Evolutionary conservation across 1,140 invertebrate genomes (phyloP).

Genomic region (Acromyrmex echinatior): DNA sequence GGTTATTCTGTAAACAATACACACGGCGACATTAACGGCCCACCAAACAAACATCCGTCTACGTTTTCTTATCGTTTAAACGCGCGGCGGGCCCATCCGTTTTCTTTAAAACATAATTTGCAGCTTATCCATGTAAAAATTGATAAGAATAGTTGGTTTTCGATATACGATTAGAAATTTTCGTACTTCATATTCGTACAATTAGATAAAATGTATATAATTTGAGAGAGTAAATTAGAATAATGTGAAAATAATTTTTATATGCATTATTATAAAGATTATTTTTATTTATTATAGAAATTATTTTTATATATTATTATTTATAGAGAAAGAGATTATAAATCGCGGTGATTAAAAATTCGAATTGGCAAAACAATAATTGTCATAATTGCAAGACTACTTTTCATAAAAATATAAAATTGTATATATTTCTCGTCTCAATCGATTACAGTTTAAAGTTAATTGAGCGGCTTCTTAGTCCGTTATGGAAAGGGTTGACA

Average conservation of each 20-base stretch:
- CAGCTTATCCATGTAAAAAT: slow-evolving; percentile 15
- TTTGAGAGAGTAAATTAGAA: neutral
- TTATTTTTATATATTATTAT: no score
- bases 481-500: slow-evolving; percentile 39
- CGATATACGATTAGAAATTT: neutral
- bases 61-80: slow-evolving; percentile 74
- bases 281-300: no score
- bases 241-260: neutral
- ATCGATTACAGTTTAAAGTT: neutral
- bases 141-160: neutral
- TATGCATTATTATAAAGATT: no score
- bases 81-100: slow-evolving; percentile 47
- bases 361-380: neutral
- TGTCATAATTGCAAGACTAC: neutral
- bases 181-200: neutral
- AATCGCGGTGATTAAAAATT: neutral
- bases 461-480: slow-evolving; percentile 9
- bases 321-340: neutral
- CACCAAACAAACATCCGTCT: slow-evolving; percentile 81
- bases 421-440: neutral
- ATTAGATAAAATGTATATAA: slow-evolving; percentile 7
- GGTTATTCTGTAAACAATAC: slow-evolving; percentile 80
- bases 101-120: slow-evolving; percentile 22
- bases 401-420: neutral
- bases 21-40: slow-evolving; percentile 78